Evolutionary conservation across 2,113 vertebrate species (phyloP).

Genomic region (Syngnathoides biaculeatus): DNA sequence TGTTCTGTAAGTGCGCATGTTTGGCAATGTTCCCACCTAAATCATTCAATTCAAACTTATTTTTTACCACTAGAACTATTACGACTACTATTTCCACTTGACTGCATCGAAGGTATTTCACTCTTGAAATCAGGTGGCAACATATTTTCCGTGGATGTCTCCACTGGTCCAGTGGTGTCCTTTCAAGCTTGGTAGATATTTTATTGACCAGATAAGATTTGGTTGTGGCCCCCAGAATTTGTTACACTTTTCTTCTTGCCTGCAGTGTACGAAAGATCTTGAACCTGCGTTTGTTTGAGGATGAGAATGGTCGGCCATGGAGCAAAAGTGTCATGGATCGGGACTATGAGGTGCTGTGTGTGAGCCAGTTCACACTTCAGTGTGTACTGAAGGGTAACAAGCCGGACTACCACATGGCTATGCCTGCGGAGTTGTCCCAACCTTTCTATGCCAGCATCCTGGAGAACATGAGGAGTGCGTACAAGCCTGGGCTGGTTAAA

Average conservation of each 20-base stretch:
- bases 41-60: no score
- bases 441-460: slow-evolving; percentile 87
- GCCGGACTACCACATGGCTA: slow-evolving; percentile 91
- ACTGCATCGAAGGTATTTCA: neutral
- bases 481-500: slow-evolving; percentile 89
- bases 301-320: slow-evolving; percentile 90
- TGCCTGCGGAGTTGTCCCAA: slow-evolving; percentile 86
- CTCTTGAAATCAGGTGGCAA: neutral
- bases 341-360: slow-evolving; percentile 87
- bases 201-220: neutral
- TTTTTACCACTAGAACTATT: neutral
- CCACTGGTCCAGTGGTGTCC: neutral
- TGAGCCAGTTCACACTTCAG: slow-evolving; percentile 97
- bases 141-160: neutral
- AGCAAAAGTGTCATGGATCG: slow-evolving; percentile 89
- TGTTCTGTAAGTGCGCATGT: no score
- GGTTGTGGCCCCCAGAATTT: neutral
- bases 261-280: slow-evolving; percentile 91
- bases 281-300: slow-evolving; percentile 90
- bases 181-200: neutral
- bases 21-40: no score
- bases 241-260: neutral
- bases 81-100: neutral
- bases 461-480: slow-evolving; percentile 82
- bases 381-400: slow-evolving; percentile 94